phyloP scores from a whole-genome alignment of 2,888 invertebrate species.

The Bombylius major region DNA sequence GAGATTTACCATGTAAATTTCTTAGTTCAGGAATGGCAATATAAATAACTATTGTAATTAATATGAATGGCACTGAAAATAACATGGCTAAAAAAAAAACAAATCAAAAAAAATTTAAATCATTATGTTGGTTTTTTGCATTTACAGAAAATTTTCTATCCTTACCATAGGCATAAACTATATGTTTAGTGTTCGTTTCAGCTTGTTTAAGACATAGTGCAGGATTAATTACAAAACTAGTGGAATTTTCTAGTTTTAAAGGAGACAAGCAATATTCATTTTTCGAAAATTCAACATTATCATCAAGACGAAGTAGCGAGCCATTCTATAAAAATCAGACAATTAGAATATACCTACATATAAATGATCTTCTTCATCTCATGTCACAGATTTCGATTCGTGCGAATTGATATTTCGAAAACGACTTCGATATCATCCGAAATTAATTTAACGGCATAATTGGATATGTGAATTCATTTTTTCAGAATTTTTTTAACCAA shows the following conservation, averaged over 20 bases:
- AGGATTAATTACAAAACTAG: slow-evolving; percentile 1
- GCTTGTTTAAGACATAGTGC: slow-evolving; percentile 1
- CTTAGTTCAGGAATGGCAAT: slow-evolving; percentile 51
- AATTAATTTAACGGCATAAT: no score
- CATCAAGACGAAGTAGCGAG: neutral
- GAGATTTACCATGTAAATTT: slow-evolving; percentile 59
- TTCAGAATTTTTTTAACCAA: no score
- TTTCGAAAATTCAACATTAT: neutral
- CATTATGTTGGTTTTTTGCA: neutral
- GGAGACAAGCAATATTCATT: slow-evolving; percentile 7
- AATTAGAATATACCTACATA: no score
- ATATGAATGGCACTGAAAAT: slow-evolving; percentile 54
- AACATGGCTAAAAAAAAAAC: slow-evolving; percentile 45
- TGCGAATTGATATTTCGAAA: no score
- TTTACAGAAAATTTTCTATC: neutral
- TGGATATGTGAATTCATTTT: no score
- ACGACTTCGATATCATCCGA: no score
- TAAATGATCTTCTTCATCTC: no score
- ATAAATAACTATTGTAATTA: slow-evolving; percentile 56
- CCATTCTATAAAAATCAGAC: slow-evolving; percentile 4
- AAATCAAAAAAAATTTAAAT: neutral
- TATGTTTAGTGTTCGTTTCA: neutral
- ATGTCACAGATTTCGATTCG: no score
- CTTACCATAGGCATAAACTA: slow-evolving; percentile 3
- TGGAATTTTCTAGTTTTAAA: neutral